Evolutionary conservation across 2,797 vertebrate species (phyloP).

Genomic region (Brachymystax lenok): DNA sequence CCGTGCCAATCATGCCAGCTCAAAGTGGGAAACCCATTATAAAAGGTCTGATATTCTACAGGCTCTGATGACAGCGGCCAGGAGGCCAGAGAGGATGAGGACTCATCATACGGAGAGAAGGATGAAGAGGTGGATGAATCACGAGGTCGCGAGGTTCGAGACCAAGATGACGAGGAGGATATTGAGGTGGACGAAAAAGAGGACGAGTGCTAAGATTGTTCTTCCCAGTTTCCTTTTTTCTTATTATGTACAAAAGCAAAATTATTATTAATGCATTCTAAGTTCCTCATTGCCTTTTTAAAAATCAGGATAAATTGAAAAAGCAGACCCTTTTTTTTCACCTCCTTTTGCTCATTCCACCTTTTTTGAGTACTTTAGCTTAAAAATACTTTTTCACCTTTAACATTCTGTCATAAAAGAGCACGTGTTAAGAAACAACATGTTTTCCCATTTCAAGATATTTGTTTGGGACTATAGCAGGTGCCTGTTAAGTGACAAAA

Average conservation of each 20-base stretch:
- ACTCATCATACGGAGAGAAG: slow-evolving; percentile 46
- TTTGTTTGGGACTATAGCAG: no score
- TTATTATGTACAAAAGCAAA: slow-evolving; percentile 66
- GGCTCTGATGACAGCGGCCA: slow-evolving; percentile 77
- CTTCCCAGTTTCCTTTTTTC: slow-evolving; percentile 43
- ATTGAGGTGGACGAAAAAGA: slow-evolving; percentile 45
- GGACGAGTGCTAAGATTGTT: slow-evolving; percentile 53
- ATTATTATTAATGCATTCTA: slow-evolving; percentile 40
- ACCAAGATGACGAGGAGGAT: slow-evolving; percentile 48
- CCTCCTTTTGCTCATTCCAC: slow-evolving; percentile 56
- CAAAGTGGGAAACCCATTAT: not conserved
- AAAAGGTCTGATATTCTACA: slow-evolving; percentile 29
- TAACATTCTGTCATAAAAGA: no score
- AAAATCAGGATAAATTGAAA: slow-evolving; percentile 67
- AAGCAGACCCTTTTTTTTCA: slow-evolving; percentile 60
- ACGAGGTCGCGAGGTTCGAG: slow-evolving; percentile 44
- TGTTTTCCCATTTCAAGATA: no score
- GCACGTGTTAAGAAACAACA: no score
- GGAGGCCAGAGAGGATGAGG: slow-evolving; percentile 58
- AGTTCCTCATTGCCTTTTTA: slow-evolving; percentile 41
- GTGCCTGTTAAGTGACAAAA: no score
- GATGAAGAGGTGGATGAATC: slow-evolving; percentile 53
- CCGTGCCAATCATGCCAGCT: not conserved
- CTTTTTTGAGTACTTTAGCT: slow-evolving; percentile 35
- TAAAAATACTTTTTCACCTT: not conserved